These are phyloP conservation scores for Silurus glanis DNA, from an alignment of 2,113 vertebrate genomes.

Conservation along the genomic window DNA sequence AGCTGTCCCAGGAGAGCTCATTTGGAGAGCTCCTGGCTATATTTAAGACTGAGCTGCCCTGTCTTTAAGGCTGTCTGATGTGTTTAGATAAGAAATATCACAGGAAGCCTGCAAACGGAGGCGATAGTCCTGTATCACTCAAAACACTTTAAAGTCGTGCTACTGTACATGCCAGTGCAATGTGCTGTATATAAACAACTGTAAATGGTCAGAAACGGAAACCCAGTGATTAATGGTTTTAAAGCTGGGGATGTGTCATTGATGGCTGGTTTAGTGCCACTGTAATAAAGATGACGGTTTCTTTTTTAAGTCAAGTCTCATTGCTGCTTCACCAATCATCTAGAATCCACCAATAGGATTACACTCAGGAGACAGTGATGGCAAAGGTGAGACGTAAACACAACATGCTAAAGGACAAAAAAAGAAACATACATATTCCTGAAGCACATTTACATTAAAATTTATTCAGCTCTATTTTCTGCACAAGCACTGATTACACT, in stretches of 20 bases:
- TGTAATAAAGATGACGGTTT: background rate
- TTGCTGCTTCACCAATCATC: background rate
- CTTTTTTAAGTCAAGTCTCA: background rate
- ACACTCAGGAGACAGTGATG: background rate
- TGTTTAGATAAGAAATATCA: conserved; percentile 50
- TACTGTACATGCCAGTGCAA: background rate
- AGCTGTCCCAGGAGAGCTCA: conserved; percentile 55
- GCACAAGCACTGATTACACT: background rate
- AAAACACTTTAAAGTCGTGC: background rate
- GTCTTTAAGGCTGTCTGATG: conserved; percentile 34
- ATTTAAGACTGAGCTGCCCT: conserved; percentile 51
- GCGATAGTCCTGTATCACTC: background rate
- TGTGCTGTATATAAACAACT: background rate
- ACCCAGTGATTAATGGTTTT: background rate
- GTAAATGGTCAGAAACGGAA: background rate
- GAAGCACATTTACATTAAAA: background rate
- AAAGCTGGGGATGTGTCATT: background rate
- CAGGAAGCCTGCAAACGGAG: conserved; percentile 12
- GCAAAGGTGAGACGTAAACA: background rate
- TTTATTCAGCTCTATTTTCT: background rate
- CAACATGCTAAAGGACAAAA: background rate
- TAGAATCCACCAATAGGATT: background rate
- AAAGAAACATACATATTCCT: background rate
- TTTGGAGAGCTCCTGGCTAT: conserved; percentile 48
- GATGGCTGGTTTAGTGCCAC: background rate